These are phyloP conservation scores for Australoheros scitulus DNA, from an alignment of 2,113 vertebrate species.

Conservation along the genomic window DNA sequence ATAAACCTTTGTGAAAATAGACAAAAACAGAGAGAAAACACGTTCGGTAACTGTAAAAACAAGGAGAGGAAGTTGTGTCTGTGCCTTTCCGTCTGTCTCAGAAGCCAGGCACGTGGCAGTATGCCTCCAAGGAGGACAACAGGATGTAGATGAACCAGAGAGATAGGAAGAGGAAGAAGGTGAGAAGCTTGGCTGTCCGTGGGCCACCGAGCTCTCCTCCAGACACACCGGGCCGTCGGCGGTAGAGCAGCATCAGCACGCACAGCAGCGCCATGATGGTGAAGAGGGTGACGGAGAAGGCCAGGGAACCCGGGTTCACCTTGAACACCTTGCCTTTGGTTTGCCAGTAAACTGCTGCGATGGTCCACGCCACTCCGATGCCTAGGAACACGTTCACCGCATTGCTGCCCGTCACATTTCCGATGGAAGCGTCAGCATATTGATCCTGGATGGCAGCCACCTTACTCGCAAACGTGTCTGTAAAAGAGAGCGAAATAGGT, in stretches of 20 bases:
- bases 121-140: conserved; percentile 82
- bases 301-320: conserved; percentile 83
- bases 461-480: conserved; percentile 87
- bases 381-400: conserved; percentile 87
- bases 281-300: conserved; percentile 86
- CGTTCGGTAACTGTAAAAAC: conserved; percentile 62
- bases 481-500: neutral
- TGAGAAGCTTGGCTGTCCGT: conserved; percentile 83
- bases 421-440: conserved; percentile 86
- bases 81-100: conserved; percentile 59
- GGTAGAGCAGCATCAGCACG: conserved; percentile 80
- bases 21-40: conserved; percentile 65
- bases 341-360: conserved; percentile 83
- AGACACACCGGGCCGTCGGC: conserved; percentile 75
- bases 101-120: conserved; percentile 83
- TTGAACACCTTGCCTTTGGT: conserved; percentile 77
- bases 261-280: conserved; percentile 80
- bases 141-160: conserved; percentile 86
- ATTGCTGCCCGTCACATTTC: conserved; percentile 87
- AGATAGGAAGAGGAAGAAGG: conserved; percentile 77
- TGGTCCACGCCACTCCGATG: conserved; percentile 87
- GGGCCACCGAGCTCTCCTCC: conserved; percentile 85
- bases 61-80: conserved; percentile 41
- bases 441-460: conserved; percentile 88
- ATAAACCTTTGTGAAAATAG: conserved; percentile 73